These are phyloP conservation scores for Zingel zingel DNA, from an alignment of 2,113 vertebrate species.

Conservation along the genomic window DNA sequence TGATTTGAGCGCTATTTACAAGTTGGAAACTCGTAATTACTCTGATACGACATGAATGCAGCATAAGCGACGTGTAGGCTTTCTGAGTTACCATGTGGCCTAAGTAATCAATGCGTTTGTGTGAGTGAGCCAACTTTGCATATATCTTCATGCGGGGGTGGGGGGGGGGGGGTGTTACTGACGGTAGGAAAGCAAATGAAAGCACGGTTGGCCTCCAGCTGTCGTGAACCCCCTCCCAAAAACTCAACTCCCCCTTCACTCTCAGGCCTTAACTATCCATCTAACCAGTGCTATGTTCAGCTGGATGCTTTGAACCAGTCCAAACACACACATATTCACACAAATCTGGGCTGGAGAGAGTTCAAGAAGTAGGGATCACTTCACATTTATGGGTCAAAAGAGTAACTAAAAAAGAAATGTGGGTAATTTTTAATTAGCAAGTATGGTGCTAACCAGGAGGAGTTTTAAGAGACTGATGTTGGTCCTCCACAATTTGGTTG, in stretches of 20 bases:
- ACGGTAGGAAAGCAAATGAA: conserved; percentile 65
- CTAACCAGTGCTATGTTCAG: conserved; percentile 52
- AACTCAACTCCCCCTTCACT: conserved; percentile 3
- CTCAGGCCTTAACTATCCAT: conserved; percentile 30
- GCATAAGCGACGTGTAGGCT: background rate
- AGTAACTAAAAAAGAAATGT: background rate
- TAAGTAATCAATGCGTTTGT: background rate
- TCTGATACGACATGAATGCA: background rate
- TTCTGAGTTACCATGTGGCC: conserved; percentile 1
- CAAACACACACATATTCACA: too few species aligned
- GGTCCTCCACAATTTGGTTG: background rate
- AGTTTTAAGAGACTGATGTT: background rate
- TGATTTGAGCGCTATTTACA: background rate
- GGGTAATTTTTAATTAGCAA: background rate
- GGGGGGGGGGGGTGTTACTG: conserved; percentile 1
- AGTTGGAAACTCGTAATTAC: too few species aligned
- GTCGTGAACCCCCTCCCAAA: conserved; percentile 32
- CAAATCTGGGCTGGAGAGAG: too few species aligned
- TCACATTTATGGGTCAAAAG: too few species aligned
- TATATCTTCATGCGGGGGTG: background rate
- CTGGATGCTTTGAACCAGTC: conserved; percentile 46
- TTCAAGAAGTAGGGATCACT: too few species aligned
- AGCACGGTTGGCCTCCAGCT: conserved; percentile 57
- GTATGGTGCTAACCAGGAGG: background rate
- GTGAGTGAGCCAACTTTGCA: conserved; percentile 7